Base-by-base conservation (phyloP, 2,888 invertebrate genomes). In the Eustalomyia histrio region DNA sequence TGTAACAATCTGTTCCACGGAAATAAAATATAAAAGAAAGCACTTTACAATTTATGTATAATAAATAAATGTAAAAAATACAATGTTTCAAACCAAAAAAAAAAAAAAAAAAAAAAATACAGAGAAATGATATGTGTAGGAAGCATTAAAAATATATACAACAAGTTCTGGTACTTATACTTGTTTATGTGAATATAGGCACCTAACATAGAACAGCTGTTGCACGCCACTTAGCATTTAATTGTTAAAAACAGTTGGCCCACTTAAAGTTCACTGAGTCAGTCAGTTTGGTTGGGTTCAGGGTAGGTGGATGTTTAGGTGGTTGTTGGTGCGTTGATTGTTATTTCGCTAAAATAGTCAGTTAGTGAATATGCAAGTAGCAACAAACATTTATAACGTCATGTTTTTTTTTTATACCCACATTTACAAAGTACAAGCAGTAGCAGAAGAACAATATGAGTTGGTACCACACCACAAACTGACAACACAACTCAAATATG, bases 141-240 rank as follows among this genome's bases (percentile, higher is more conserved):
- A 47, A 47, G n/a, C 43, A 47, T 47, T 47, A 47, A n/a, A 47
- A 47, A 47, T n/a, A 47, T 6, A 12, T 47, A 47, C 6, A 12
- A 67, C 43, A 53, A 61, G 10, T 29, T 7, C 17, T 58, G 21
- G 43, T 47, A 17, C 24, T 50, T 29, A 55, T 39, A 12, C 9
- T n/a, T 12, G 39, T 24, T 33, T 47, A 33, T 5, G n/a, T 18
- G 21, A 18, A 47, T 29, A 7, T 53, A 39, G 14, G 12, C 53
- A 58, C 3, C 57, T n/a, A 65, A 47, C 21, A 14, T 47, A 47
- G n/a, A 60, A 55, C 78, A 74, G 69, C 61, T 74, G 74, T 78
- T 69, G 69, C 74, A 78, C 61, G 74, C 71, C 71, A 79, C 74
- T 69, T 81, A 64, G 12, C 64, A 55, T 78, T 73, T 74, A 78